A percentile compares a stretch with the other conserved stretches of the same genome.
phyloP scores from a whole-genome alignment of 2,797 vertebrate species.

The Sebastes trivittatus region DNA sequence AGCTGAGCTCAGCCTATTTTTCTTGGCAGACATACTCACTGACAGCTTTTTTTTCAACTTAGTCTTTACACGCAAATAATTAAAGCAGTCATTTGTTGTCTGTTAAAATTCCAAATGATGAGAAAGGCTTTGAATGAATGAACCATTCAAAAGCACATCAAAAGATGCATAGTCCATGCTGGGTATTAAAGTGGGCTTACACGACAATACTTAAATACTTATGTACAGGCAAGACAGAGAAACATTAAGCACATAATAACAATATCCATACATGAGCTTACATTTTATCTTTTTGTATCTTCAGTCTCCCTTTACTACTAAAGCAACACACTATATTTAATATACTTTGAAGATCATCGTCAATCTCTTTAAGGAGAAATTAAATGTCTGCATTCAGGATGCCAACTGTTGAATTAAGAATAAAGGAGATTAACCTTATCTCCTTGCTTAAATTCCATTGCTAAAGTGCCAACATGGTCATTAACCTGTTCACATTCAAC shows the following conservation, averaged over 20 bases:
- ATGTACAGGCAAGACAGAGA: background rate
- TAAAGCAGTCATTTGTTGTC: constrained; percentile 38
- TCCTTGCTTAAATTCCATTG: background rate
- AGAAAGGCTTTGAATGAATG: constrained; percentile 10
- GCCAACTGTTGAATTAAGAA: background rate
- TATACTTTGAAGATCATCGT: background rate
- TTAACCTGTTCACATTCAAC: background rate
- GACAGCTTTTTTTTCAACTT: constrained; percentile 9
- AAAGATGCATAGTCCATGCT: background rate
- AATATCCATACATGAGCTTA: background rate
- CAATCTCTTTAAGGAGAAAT: background rate
- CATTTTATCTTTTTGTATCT: background rate
- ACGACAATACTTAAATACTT: background rate
- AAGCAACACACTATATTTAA: background rate
- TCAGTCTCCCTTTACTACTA: background rate
- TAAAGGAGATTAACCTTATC: background rate
- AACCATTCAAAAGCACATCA: constrained; percentile 22
- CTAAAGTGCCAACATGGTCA: background rate
- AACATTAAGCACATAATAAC: background rate
- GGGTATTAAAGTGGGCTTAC: background rate
- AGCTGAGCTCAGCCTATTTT: constrained; percentile 48
- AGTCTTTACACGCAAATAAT: constrained; percentile 38
- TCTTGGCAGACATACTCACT: constrained; percentile 28
- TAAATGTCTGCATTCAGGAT: no score
- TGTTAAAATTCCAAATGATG: constrained; percentile 8